These are phyloP conservation scores for Typhlichthys subterraneus DNA, from an alignment of 2,797 vertebrate genomes.

Conservation along the genomic window DNA sequence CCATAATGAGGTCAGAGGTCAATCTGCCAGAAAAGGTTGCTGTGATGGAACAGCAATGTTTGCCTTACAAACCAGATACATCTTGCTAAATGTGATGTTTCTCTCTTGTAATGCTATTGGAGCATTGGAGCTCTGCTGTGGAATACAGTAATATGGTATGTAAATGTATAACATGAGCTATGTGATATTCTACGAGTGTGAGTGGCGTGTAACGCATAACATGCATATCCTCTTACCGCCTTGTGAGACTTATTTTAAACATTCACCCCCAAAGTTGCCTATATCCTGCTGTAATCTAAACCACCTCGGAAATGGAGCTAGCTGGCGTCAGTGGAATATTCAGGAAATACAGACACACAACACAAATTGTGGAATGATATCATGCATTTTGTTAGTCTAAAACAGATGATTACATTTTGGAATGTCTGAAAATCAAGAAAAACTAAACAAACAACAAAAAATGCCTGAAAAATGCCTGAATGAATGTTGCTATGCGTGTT, in stretches of 20 bases:
- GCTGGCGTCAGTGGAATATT: background rate
- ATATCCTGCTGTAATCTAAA: constrained; percentile 1
- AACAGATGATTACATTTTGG: background rate
- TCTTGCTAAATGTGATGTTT: too few species aligned
- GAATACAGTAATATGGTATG: background rate
- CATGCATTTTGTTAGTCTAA: background rate
- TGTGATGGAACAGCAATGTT: too few species aligned
- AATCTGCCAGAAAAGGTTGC: too few species aligned
- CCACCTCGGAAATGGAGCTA: background rate
- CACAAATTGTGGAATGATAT: too few species aligned
- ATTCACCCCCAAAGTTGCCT: background rate
- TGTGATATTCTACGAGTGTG: background rate
- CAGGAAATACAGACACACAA: background rate
- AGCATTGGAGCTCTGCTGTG: too few species aligned
- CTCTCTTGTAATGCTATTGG: too few species aligned
- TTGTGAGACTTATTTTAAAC: background rate
- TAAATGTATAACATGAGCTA: background rate
- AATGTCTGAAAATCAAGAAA: background rate
- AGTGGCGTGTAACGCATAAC: background rate
- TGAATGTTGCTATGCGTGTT: constrained; percentile 22
- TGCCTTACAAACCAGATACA: too few species aligned
- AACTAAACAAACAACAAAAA: too few species aligned
- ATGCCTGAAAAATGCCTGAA: too few species aligned
- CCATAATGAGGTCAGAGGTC: too few species aligned
- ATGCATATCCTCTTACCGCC: background rate